Evolutionary conservation across 2,113 vertebrate species (phyloP), one percentile per base, ranked within the genome.

Genomic region (Takifugu flavidus): DNA sequence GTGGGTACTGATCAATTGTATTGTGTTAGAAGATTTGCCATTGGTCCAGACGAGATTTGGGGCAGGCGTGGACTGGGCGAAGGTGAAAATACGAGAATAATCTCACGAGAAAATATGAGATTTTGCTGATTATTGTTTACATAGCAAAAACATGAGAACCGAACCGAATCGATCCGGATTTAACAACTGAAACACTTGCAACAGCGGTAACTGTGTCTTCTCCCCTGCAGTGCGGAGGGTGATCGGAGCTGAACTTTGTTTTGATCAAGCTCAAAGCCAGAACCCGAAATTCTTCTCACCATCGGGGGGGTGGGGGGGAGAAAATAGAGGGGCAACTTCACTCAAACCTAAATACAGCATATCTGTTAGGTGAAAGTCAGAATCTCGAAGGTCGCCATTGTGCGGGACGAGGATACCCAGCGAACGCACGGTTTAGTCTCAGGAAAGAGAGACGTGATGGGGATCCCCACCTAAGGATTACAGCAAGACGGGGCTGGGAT

Each of bases 41-140:
- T 86, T 83, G 79, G 75, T 78, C 77, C 69, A 70, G 62, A 72
- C 71, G 75, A 78, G 62, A 79, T 80, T 79, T 79, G 77, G 62
- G 77, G 74, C 77, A 88, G 88, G 89, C 87, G 87, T 88, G 82
- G 82, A 83, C 74, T 63, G 70, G 67, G 59, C 70, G 76, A 78
- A 80, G 82, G 79, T 85, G 79, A 80, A 84, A 86, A 80, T 84
- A 75, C 77, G 84, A 84, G 46, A 79, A 79, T 73, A 86, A 84
- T 91, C 91, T 91, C 91, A 91, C 91, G 89, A 91, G 91, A 92
- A 82, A 89, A 87, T 79, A 69, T 90, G 90, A 90, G 90, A 89
- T 91, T 81, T 91, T 87, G 77, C 78, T 69, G 85, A 91, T 92
- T 90, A 90, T 88, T 91, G 91, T 92, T 92, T 92, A 92, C 91